These are phyloP conservation scores for Nebria brevicollis DNA, from an alignment of 2,888 invertebrate species.

Conservation along the genomic window DNA sequence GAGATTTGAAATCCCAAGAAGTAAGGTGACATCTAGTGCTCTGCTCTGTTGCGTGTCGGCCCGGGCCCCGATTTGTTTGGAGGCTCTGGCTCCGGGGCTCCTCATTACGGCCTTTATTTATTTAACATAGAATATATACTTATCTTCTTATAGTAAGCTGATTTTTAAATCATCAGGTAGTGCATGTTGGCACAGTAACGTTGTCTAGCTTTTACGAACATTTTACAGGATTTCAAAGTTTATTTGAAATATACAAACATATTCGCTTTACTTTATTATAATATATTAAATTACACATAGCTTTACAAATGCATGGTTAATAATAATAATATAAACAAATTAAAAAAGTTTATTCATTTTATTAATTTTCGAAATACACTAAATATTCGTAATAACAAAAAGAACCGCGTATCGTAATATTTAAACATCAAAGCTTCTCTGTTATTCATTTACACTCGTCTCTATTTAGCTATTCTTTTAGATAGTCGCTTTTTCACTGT, in stretches of 20 bases:
- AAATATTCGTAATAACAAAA: no score
- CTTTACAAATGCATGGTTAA: neutral
- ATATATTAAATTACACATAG: neutral
- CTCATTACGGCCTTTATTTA: conserved; percentile 36
- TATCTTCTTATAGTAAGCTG: conserved; percentile 41
- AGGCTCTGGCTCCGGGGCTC: conserved; percentile 43
- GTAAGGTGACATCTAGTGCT: conserved; percentile 29
- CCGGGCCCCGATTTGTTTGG: conserved; percentile 45
- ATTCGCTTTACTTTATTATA: neutral
- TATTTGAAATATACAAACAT: no score
- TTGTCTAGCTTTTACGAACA: conserved; percentile 28
- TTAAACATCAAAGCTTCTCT: no score
- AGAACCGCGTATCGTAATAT: no score
- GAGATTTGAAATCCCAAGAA: conserved; percentile 24
- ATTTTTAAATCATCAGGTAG: conserved; percentile 36
- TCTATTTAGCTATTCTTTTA: no score
- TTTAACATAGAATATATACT: conserved; percentile 29
- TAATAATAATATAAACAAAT: neutral
- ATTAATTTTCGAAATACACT: no score
- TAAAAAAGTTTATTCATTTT: neutral
- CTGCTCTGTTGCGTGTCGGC: conserved; percentile 42
- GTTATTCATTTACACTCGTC: no score
- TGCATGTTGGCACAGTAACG: conserved; percentile 45
- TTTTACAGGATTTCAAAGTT: neutral
- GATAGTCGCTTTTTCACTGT: no score